Evolutionary conservation across 2,797 vertebrate genomes (phyloP), one percentile per base, ranked within the genome.

Genomic region (Podargus strigoides): DNA sequence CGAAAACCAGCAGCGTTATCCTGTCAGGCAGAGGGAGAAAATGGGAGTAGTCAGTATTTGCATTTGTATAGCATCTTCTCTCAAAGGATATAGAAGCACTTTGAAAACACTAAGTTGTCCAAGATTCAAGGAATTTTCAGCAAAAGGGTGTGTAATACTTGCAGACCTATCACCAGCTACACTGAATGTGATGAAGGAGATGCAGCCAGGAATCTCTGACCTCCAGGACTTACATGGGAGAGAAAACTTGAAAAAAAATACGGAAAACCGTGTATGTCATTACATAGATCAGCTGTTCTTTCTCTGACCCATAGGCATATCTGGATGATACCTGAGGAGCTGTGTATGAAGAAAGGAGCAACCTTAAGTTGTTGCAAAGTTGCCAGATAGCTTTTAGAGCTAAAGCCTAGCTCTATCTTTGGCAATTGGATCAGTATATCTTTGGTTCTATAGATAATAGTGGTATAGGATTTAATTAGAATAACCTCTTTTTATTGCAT

Each of bases 161-260:
- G 12, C 32, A 12, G 8, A 9, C 58, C 12, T 50, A 0, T 50
- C 34, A 26, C 34, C 4, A 1, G 8, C 21, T 39, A 6, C 17
- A 36, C 24, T 50, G 32, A 46, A 10, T 32, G 12, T 1, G 3
- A 10, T 59, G 52, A 49, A 56, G 36, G 16, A 42, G 16, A 5
- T 44, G 16, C 36, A 44, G 11, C 12, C 34, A 56, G 62, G 16
- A 68, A n/a, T 11, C 24, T 77, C 56, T 64, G 62, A 62, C 10
- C 18, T 68, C 7, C 13, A 28, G 37, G 37, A 78, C 72, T 92
- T 68, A 30, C 2, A 4, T 4, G 15, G 52, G 15, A n/a, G 63
- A 55, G 47, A 66, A 42, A 63, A 26, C 16, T 15, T 58, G 21
- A 53, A 52, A 55, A 37, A 37, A 64, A n/a, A n/a, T n/a, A n/a